A percentile compares a stretch with the other conserved stretches of the same genome.
Conservation (phyloP, 2,113 vertebrate species). For the Spilogale gracilis region DNA sequence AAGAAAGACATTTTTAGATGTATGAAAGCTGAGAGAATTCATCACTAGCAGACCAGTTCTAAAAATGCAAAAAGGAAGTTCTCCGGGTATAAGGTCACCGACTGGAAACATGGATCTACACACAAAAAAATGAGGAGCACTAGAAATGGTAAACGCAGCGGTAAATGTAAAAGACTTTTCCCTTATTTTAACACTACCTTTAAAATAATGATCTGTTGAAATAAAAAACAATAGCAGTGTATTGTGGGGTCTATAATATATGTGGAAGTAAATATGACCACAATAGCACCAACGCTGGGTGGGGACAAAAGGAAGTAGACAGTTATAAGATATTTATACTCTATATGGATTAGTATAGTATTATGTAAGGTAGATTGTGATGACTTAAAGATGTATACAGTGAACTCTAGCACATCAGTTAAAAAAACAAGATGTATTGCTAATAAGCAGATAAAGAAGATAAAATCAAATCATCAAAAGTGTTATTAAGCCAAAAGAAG, state of each 20-base stretch:
- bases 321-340: background rate
- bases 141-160: background rate
- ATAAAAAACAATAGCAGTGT: background rate
- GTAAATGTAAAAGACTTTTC: background rate
- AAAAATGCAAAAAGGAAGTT: background rate
- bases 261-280: background rate
- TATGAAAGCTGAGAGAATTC: background rate
- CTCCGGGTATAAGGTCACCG: background rate
- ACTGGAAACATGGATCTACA: background rate
- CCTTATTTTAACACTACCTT: background rate
- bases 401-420: background rate
- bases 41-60: background rate
- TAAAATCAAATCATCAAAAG: background rate
- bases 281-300: background rate
- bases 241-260: background rate
- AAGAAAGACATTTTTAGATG: background rate
- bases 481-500: background rate
- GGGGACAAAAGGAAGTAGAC: background rate
- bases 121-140: background rate
- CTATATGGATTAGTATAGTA: background rate
- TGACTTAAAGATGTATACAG: background rate
- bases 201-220: background rate
- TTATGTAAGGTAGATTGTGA: background rate
- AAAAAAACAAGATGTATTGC: background rate
- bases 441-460: background rate